Evolutionary conservation across 2,888 invertebrate genomes (phyloP).

Genomic region (Suillia variegata): DNA sequence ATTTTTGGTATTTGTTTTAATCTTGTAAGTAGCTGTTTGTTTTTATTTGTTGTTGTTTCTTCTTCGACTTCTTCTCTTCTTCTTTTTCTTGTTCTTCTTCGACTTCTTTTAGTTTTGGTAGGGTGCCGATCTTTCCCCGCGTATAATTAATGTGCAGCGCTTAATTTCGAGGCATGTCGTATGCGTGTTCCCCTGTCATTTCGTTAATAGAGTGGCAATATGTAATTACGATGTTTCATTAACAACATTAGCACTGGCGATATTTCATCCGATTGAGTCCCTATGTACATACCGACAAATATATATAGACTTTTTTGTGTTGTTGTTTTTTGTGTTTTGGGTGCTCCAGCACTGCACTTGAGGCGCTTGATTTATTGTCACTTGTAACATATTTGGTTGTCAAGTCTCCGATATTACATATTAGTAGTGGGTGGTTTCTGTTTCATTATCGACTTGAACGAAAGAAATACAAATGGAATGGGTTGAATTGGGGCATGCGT

Average conservation of each 20-base stretch:
- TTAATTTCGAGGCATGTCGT: slow-evolving; percentile 37
- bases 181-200: slow-evolving; percentile 41
- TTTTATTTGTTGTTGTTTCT: too few species aligned
- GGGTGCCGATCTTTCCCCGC: slow-evolving; percentile 17
- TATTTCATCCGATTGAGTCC: slow-evolving; percentile 43
- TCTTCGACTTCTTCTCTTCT: too few species aligned
- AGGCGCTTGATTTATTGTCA: slow-evolving; percentile 54
- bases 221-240: slow-evolving; percentile 57
- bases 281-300: too few species aligned
- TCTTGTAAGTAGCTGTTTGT: slow-evolving; percentile 18
- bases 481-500: slow-evolving; percentile 47
- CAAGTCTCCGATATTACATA: slow-evolving; percentile 44
- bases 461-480: slow-evolving; percentile 51
- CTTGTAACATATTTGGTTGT: slow-evolving; percentile 40
- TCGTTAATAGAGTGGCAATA: slow-evolving; percentile 32
- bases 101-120: not conserved
- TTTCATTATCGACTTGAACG: slow-evolving; percentile 29
- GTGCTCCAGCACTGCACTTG: slow-evolving; percentile 20
- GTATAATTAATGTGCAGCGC: slow-evolving; percentile 50
- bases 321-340: not conserved
- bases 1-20: slow-evolving; percentile 30
- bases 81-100: not conserved
- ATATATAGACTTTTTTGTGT: too few species aligned
- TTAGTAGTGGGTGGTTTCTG: slow-evolving; percentile 47
- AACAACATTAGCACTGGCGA: slow-evolving; percentile 55